A percentile compares a stretch with the other conserved stretches of the same genome.
Evolutionary conservation across 2,113 vertebrate species (phyloP).

Genomic region (Enhydra lutris): DNA sequence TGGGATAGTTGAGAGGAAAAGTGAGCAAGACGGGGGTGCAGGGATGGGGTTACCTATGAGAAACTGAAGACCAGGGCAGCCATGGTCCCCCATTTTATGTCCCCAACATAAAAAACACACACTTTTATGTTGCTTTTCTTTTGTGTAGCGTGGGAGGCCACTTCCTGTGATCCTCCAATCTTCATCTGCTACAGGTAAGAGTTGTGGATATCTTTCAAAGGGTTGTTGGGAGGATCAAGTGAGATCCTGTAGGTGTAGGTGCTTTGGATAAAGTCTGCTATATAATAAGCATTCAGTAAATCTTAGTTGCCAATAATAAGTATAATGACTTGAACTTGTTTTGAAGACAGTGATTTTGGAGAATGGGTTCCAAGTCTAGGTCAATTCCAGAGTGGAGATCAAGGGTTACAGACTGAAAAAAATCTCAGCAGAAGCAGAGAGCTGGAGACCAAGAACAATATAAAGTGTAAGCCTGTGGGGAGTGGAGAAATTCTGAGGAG

Average conservation of each 20-base stretch:
- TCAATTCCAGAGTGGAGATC: neutral
- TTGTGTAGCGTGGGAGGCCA: neutral
- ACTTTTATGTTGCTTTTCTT: neutral
- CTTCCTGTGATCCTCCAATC: neutral
- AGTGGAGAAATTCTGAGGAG: neutral
- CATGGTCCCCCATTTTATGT: too few relatives aligned
- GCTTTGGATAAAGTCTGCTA: neutral
- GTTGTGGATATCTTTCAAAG: neutral
- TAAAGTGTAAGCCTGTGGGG: neutral
- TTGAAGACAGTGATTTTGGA: neutral
- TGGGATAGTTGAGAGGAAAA: neutral
- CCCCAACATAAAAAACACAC: neutral
- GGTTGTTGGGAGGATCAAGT: neutral
- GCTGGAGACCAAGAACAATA: neutral
- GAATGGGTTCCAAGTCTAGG: neutral
- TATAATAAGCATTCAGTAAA: too few relatives aligned
- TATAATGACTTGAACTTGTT: neutral
- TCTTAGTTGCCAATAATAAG: neutral
- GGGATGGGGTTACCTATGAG: neutral
- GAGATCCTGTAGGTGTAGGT: neutral
- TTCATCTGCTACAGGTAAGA: neutral
- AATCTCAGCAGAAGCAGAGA: neutral
- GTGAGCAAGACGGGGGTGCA: neutral
- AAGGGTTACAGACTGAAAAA: neutral
- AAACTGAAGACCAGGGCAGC: neutral